A percentile compares a stretch with the other conserved stretches of the same genome.
These are phyloP conservation scores for Eriosoma lanigerum DNA, from an alignment of 1,140 invertebrate species.

Conservation along the genomic window DNA sequence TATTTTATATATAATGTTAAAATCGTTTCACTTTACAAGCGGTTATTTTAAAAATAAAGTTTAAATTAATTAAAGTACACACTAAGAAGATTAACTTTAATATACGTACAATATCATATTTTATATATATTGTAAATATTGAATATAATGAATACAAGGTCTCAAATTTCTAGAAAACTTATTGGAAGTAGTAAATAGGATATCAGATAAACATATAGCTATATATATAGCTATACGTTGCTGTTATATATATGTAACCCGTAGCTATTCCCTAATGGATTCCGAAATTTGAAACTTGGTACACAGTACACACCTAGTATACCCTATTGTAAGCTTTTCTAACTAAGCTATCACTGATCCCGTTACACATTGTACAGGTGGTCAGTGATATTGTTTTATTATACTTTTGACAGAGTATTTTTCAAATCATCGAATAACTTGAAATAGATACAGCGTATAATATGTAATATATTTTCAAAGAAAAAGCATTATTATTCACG, in stretches of 20 bases:
- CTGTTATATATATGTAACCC: not conserved
- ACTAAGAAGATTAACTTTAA: not conserved
- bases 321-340: not conserved
- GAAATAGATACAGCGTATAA: not conserved
- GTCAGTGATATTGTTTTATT: conserved; percentile 5
- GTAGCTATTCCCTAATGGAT: conserved; percentile 50
- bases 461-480: not conserved
- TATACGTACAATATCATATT: not conserved
- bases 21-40: too few relatives aligned
- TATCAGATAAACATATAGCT: not conserved
- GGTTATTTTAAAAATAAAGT: too few relatives aligned
- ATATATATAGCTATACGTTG: too few relatives aligned
- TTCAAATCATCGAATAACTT: conserved; percentile 18
- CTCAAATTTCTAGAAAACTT: conserved; percentile 20
- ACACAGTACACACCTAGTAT: not conserved
- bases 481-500: too few relatives aligned
- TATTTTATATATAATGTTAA: too few relatives aligned
- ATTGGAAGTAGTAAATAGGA: conserved; percentile 13
- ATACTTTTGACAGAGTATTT: not conserved
- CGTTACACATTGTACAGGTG: not conserved
- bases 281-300: conserved; percentile 38
- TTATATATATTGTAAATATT: conserved; percentile 11
- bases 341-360: conserved; percentile 10
- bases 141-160: conserved; percentile 7
- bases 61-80: too few relatives aligned